phyloP scores from a whole-genome alignment of 2,888 invertebrate genomes.

The Lysandra bellargus region DNA sequence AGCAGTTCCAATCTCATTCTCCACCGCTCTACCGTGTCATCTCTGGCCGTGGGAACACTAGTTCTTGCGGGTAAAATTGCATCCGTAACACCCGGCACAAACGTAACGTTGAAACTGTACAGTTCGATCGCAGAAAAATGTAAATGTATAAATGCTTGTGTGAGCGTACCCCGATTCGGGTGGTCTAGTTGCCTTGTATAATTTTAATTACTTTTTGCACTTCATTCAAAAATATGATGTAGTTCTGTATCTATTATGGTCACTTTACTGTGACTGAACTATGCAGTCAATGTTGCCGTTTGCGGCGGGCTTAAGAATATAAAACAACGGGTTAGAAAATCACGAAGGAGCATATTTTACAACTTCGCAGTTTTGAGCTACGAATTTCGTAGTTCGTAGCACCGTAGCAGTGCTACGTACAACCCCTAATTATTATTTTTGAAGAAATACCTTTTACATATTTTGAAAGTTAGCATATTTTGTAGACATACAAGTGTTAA shows the following conservation, averaged over 20 bases:
- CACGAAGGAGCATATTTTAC: not conserved
- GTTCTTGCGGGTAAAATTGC: conserved; percentile 37
- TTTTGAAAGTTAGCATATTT: not conserved
- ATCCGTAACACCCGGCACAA: not conserved
- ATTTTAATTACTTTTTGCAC: not conserved
- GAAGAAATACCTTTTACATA: no score
- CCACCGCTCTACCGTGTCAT: conserved; percentile 74
- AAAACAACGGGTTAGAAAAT: not conserved
- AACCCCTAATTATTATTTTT: no score
- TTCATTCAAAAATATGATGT: not conserved
- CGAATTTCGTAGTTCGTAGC: no score
- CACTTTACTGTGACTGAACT: not conserved
- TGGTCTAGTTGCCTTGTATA: not conserved
- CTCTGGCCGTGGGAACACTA: conserved; percentile 67
- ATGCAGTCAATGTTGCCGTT: not conserved
- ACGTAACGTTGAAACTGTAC: not conserved
- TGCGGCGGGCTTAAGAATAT: not conserved
- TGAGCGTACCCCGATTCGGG: not conserved
- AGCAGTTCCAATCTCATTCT: conserved; percentile 61
- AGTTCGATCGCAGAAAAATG: not conserved
- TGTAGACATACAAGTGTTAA: not conserved
- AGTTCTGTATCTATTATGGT: not conserved
- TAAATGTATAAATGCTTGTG: not conserved
- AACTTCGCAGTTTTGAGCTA: not conserved
- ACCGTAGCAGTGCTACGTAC: not conserved